phyloP scores from a whole-genome alignment of 2,113 vertebrate species.

The Chionodraco myersi region DNA sequence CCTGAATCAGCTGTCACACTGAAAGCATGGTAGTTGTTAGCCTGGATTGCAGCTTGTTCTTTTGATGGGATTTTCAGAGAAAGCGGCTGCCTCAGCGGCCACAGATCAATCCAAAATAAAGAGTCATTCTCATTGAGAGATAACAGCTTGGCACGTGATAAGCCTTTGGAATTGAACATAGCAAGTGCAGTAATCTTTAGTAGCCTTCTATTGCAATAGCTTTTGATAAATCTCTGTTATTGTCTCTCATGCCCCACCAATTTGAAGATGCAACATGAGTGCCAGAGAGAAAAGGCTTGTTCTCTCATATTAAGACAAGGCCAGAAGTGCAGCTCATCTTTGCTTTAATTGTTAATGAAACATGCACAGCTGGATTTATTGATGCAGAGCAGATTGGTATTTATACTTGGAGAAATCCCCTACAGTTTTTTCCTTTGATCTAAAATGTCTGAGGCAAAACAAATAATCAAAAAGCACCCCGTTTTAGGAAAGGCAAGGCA shows the following conservation, averaged over 20 bases:
- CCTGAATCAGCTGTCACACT: constrained; percentile 33
- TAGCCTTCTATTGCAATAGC: constrained; percentile 1
- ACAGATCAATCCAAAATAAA: constrained; percentile 62
- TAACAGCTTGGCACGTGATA: constrained; percentile 49
- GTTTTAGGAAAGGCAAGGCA: too few species aligned
- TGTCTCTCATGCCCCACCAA: constrained; percentile 10
- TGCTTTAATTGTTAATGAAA: constrained; percentile 50
- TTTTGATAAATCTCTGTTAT: constrained; percentile 59
- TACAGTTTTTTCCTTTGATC: constrained; percentile 32
- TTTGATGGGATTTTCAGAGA: constrained; percentile 22
- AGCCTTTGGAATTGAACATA: constrained; percentile 40
- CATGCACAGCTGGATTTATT: constrained; percentile 33
- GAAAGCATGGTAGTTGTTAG: constrained; percentile 36
- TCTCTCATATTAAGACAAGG: constrained; percentile 35
- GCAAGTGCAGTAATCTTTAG: constrained; percentile 36
- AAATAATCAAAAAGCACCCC: too few species aligned
- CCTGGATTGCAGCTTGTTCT: constrained; percentile 29
- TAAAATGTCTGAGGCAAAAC: constrained; percentile 32
- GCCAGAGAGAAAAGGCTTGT: constrained; percentile 40
- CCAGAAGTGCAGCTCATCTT: constrained; percentile 14
- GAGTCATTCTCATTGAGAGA: constrained; percentile 50
- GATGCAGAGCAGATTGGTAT: constrained; percentile 51
- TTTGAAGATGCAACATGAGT: neutral
- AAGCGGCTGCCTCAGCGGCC: constrained; percentile 21
- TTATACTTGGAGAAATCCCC: neutral